phyloP scores from a whole-genome alignment of 2,888 invertebrate genomes.

The Pedicia rivosa region DNA sequence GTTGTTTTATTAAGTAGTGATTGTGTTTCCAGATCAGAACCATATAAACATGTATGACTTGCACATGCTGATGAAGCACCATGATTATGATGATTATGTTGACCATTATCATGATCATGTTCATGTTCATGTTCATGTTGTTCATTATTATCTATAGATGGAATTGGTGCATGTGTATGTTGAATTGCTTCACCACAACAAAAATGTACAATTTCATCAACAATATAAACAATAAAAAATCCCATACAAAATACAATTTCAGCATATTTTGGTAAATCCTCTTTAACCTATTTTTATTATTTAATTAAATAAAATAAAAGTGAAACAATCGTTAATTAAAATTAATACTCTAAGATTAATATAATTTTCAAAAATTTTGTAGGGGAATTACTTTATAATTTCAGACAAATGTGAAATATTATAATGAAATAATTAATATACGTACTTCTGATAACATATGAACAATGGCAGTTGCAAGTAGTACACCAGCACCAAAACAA shows the following conservation, averaged over 20 bases:
- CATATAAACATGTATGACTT: constrained; percentile 5
- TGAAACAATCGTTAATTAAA: not conserved
- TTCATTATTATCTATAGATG: constrained; percentile 6
- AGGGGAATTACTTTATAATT: no score
- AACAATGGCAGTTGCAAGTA: constrained; percentile 56
- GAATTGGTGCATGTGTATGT: constrained; percentile 13
- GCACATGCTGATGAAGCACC: not conserved
- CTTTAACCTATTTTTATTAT: constrained; percentile 28
- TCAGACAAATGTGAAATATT: no score
- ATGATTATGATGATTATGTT: not conserved
- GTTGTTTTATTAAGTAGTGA: not conserved
- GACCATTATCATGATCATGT: constrained; percentile 6
- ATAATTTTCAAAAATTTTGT: not conserved
- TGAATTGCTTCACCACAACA: constrained; percentile 36
- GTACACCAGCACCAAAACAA: constrained; percentile 68
- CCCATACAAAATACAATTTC: constrained; percentile 51
- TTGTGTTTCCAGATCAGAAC: constrained; percentile 8
- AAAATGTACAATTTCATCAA: constrained; percentile 56
- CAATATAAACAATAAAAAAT: constrained; percentile 52
- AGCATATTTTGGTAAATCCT: constrained; percentile 38
- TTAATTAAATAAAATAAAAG: not conserved
- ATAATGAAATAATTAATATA: not conserved
- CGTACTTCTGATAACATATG: constrained; percentile 68
- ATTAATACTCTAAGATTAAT: not conserved
- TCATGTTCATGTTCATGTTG: constrained; percentile 2